Evolutionary conservation across 2,113 vertebrate species (phyloP).

Genomic region (Tyrannus savana): DNA sequence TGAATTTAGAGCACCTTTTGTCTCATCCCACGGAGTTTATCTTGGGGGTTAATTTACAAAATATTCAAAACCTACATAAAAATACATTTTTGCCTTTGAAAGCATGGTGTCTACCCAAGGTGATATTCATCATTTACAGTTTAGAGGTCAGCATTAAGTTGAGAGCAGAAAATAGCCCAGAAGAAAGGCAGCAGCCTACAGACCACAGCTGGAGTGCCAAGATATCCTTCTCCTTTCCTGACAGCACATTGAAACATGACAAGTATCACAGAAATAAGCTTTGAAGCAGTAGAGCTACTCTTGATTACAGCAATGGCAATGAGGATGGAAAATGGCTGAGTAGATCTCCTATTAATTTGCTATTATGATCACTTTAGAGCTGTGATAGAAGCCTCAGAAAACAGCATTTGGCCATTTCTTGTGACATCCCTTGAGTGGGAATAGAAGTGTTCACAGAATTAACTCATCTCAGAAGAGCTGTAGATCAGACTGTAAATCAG

Average conservation of each 20-base stretch:
- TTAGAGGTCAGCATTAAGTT: background rate
- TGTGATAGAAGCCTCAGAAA: constrained; percentile 23
- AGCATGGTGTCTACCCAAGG: background rate
- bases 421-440: constrained; percentile 6
- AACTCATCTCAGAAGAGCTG: background rate
- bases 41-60: background rate
- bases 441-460: constrained; percentile 8
- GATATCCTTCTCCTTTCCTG: background rate
- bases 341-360: constrained; percentile 43
- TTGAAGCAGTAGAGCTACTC: constrained; percentile 18
- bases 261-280: background rate
- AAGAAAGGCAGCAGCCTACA: background rate
- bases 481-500: background rate
- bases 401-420: constrained; percentile 25
- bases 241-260: background rate
- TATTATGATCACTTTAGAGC: constrained; percentile 27
- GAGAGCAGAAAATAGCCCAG: background rate
- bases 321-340: constrained; percentile 31
- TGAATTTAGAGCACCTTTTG: background rate
- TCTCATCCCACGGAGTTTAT: background rate
- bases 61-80: background rate
- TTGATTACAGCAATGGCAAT: constrained; percentile 16
- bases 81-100: background rate
- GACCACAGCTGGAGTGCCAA: background rate
- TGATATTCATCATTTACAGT: background rate